Evolutionary conservation across 2,113 vertebrate genomes (phyloP).

Genomic region (Phalacrocorax pelagicus): DNA sequence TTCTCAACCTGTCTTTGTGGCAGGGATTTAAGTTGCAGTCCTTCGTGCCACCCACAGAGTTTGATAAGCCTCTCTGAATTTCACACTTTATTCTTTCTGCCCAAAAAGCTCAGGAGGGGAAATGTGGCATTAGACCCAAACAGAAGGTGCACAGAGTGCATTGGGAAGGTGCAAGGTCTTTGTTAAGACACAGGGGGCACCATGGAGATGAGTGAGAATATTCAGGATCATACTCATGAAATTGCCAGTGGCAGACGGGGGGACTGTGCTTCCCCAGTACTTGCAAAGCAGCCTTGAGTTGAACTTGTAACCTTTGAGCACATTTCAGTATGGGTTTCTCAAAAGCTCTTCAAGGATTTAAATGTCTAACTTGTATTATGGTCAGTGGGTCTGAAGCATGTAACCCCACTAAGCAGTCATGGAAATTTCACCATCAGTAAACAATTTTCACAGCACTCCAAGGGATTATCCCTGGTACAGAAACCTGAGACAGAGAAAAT

Average conservation of each 20-base stretch:
- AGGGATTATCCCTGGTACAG: background rate
- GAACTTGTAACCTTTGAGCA: background rate
- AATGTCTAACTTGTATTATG: background rate
- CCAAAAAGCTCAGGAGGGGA: background rate
- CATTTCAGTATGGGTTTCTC: background rate
- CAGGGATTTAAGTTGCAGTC: background rate
- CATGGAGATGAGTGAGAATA: background rate
- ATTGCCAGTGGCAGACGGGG: background rate
- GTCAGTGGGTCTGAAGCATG: background rate
- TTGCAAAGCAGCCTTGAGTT: background rate
- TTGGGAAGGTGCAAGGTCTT: background rate
- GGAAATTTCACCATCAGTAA: background rate
- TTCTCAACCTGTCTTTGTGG: slow-evolving; percentile 15
- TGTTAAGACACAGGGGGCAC: fast-evolving
- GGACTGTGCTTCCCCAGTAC: background rate
- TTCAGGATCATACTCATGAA: background rate
- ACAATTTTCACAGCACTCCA: background rate
- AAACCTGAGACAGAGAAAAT: background rate
- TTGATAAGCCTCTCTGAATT: background rate
- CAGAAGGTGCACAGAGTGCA: background rate
- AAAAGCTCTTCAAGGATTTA: background rate
- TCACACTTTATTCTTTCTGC: background rate
- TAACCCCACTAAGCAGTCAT: background rate
- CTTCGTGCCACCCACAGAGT: background rate
- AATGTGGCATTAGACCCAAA: background rate